These are phyloP conservation scores for Syrmaticus mikado DNA, from an alignment of 2,113 vertebrate genomes.

Conservation along the genomic window DNA sequence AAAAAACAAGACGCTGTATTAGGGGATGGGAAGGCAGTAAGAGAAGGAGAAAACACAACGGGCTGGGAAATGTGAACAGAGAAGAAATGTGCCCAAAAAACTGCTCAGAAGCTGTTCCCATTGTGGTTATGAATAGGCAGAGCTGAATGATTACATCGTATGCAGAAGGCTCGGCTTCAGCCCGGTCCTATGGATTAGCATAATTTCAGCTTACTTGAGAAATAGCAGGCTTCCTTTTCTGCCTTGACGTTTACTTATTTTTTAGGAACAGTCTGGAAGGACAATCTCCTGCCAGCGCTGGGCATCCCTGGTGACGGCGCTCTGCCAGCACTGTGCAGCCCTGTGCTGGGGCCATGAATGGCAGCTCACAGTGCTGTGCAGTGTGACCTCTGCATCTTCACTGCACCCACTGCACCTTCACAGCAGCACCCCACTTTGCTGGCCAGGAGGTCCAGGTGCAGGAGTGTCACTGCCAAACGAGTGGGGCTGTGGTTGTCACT, in stretches of 20 bases:
- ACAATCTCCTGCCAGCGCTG: conserved; percentile 37
- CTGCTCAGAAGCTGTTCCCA: conserved; percentile 4
- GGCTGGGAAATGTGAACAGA: neutral
- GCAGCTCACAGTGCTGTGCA: neutral
- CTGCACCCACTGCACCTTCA: neutral
- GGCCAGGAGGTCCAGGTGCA: neutral
- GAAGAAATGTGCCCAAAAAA: neutral
- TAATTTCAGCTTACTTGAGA: conserved; percentile 60
- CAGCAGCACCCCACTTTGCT: neutral
- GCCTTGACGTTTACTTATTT: conserved; percentile 54
- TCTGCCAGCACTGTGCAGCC: neutral
- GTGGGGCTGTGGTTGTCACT: neutral
- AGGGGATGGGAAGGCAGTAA: neutral
- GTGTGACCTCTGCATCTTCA: neutral
- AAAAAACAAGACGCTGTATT: neutral
- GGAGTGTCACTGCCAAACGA: neutral
- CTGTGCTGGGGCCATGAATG: neutral
- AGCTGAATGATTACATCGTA: conserved; percentile 6
- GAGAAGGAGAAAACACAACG: too few relatives aligned
- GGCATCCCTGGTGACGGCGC: neutral
- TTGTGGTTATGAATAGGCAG: neutral
- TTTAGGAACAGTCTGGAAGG: conserved; percentile 43
- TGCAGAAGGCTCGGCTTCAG: conserved; percentile 38
- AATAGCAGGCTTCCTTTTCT: conserved; percentile 58
- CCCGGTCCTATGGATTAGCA: conserved; percentile 48